Percentiles rank a stretch among this genome's conserved stretches.
Evolutionary conservation across 1,140 invertebrate species (phyloP).

Genomic region (Pogonomyrmex californicus): DNA sequence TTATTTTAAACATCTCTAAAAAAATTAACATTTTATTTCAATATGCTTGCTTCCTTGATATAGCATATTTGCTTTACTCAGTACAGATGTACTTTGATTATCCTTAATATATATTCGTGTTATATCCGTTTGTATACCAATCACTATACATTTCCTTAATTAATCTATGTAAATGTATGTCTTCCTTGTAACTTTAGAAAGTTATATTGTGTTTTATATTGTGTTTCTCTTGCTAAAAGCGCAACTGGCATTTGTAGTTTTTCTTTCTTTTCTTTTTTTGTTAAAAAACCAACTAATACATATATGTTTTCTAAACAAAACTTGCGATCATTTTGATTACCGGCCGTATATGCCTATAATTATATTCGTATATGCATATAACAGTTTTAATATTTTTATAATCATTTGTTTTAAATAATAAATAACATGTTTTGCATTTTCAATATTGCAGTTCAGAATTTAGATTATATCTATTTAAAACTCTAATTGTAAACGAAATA

Average conservation of each 20-base stretch:
- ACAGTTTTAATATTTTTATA: conserved; percentile 9
- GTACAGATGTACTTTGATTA: neutral
- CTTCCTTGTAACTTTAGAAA: neutral
- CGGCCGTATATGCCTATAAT: neutral
- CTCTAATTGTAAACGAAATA: conserved; percentile 26
- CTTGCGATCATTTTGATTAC: conserved; percentile 7
- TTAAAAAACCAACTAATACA: conserved; percentile 37
- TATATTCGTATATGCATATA: conserved; percentile 17
- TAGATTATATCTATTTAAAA: conserved; percentile 16
- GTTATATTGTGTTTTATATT: neutral
- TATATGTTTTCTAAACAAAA: conserved; percentile 14
- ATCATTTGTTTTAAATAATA: conserved; percentile 72
- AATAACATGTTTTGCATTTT: conserved; percentile 66
- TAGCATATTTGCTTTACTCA: neutral
- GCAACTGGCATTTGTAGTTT: neutral
- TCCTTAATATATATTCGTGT: neutral
- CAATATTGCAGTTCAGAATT: conserved; percentile 74
- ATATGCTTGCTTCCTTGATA: neutral
- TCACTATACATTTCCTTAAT: neutral
- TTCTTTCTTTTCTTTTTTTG: no score
- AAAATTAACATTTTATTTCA: neutral
- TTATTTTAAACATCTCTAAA: neutral
- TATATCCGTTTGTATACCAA: neutral
- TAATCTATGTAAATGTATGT: neutral
- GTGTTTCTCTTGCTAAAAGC: neutral